phyloP scores from a whole-genome alignment of 2,113 vertebrate genomes.

The Chauna torquata region DNA sequence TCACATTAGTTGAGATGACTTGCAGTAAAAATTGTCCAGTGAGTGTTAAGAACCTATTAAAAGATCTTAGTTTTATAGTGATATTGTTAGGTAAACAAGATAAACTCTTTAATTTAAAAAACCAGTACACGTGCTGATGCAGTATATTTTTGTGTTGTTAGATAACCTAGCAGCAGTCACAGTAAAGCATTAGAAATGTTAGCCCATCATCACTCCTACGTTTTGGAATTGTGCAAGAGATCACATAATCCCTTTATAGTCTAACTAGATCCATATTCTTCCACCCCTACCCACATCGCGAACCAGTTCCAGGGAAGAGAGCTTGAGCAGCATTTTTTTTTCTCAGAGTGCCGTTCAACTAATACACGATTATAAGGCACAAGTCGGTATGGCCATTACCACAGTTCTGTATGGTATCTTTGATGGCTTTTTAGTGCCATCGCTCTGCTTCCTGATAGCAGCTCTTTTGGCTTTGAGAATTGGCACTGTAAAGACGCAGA shows the following conservation, averaged over 20 bases:
- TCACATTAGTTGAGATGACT: conserved; percentile 83
- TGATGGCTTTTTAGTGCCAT: neutral
- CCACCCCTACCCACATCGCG: neutral
- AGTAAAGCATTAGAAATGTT: conserved; percentile 35
- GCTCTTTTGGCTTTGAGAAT: neutral
- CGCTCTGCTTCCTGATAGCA: neutral
- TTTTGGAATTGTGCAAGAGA: conserved; percentile 68
- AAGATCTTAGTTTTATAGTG: conserved; percentile 77
- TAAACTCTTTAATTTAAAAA: conserved; percentile 64
- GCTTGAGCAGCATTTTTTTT: neutral
- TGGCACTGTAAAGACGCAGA: neutral
- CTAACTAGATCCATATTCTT: neutral
- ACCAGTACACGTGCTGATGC: conserved; percentile 21
- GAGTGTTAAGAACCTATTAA: conserved; percentile 85
- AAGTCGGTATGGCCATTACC: neutral
- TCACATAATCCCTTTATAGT: neutral
- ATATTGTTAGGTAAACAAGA: conserved; percentile 63
- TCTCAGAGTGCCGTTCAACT: neutral
- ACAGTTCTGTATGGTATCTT: neutral
- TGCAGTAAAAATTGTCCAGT: conserved; percentile 81
- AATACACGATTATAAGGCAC: neutral
- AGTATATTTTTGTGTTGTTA: conserved; percentile 14
- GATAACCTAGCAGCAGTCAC: conserved; percentile 31
- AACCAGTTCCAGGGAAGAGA: neutral
- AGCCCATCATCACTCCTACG: conserved; percentile 52